Evolutionary conservation across 2,888 invertebrate genomes (phyloP), one percentile per base, ranked within the genome.

Genomic region (Caenorhabditis sulstoni): DNA sequence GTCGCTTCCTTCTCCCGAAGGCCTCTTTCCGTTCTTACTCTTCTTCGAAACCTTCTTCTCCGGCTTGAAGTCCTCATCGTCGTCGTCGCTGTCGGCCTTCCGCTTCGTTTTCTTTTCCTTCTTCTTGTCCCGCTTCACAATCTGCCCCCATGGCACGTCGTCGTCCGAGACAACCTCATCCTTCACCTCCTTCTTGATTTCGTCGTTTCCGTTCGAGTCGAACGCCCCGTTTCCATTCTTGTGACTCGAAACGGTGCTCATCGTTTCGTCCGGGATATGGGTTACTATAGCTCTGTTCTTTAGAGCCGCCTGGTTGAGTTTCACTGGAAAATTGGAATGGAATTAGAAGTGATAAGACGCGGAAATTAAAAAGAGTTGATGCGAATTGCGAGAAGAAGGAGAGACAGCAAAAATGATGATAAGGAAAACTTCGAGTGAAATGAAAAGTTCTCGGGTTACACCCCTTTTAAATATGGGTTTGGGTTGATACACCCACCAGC

Each of bases 81-180:
- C 65, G 16, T 45, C 61, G 12, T 18, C 47, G 23, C 71, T 70
- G 2, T 59, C 64, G 4, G 41, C 58, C 50, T 53, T 65, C 64
- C 74, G 67, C 59, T 79, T 81, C 59, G 65, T 68, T 44, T 74
- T 57, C 52, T 83, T 81, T 29, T 71, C 61, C 2, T 52, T 55
- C 49, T 64, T 66, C 53, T 73, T 76, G 35, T 82, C 70, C 3
- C 58, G 18, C 29, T 74, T 55, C 47, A 85, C 64, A 20, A 82
- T 64, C 50, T 82, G 73, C 1, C 65, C 80, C 77, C 80, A 81
- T 23, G 84, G 83, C 35, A 83, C 62, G 45, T 86, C 81, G 66
- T 86, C 85, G 50, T 84, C 81, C 14, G 79, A 79, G 37, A 47
- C 45, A 14, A 55, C 52, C 59, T 65, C 79, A 9, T 74, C 70